phyloP scores from a whole-genome alignment of 2,113 vertebrate species.

The Echinops telfairi region DNA sequence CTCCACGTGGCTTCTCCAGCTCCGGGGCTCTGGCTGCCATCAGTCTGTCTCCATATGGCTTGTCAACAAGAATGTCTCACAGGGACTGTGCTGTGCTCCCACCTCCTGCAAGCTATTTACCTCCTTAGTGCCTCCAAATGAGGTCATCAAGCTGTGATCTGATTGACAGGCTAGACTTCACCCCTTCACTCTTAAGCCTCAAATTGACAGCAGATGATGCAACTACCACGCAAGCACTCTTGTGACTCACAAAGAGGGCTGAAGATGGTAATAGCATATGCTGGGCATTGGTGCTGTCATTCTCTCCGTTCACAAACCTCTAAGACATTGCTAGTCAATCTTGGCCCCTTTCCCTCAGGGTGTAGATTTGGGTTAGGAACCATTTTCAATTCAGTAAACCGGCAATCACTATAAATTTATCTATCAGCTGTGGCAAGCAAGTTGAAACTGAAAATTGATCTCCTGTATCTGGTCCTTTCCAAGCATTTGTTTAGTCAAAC shows the following conservation, averaged over 20 bases:
- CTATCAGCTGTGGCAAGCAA: neutral
- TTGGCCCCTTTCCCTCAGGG: neutral
- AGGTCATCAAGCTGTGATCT: too few species aligned
- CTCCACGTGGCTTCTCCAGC: too few species aligned
- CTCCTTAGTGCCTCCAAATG: too few species aligned
- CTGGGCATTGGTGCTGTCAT: neutral
- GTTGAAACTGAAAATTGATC: neutral
- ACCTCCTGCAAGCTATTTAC: too few species aligned
- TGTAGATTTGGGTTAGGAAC: neutral
- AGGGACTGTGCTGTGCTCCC: too few species aligned
- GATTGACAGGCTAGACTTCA: too few species aligned
- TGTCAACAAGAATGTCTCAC: too few species aligned
- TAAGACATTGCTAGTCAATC: neutral
- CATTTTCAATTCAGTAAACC: neutral
- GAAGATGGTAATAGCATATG: neutral
- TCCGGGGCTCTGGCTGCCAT: too few species aligned
- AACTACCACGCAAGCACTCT: too few species aligned
- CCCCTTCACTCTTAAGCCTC: too few species aligned
- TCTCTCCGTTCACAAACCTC: neutral
- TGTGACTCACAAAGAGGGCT: neutral
- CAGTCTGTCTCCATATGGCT: too few species aligned
- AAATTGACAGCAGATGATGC: too few species aligned
- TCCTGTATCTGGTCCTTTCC: neutral
- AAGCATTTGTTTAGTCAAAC: neutral
- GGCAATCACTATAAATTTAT: neutral